Evolutionary conservation across 2,113 vertebrate genomes (phyloP).

Genomic region (Salvator merianae): DNA sequence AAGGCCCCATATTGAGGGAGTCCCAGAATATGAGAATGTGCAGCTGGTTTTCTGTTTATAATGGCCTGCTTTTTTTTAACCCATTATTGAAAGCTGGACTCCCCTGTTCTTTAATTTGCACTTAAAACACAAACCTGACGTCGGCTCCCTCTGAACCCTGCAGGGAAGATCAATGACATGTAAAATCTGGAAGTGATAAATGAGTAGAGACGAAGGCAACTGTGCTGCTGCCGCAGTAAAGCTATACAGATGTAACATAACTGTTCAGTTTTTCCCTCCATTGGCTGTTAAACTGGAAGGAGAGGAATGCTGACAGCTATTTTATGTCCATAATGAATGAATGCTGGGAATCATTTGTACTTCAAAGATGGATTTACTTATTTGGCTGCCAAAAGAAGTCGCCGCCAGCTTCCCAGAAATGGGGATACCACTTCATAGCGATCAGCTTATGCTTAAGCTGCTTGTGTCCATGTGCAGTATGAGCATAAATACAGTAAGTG

Average conservation of each 20-base stretch:
- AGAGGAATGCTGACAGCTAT: slow-evolving; percentile 40
- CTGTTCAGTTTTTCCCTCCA: slow-evolving; percentile 46
- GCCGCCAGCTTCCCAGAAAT: slow-evolving; percentile 9
- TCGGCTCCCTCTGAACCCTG: slow-evolving; percentile 34
- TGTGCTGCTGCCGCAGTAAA: slow-evolving; percentile 34
- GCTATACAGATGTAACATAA: slow-evolving; percentile 54
- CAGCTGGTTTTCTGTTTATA: slow-evolving; percentile 27
- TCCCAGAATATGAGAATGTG: background rate
- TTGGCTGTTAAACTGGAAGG: slow-evolving; percentile 41
- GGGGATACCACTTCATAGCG: background rate
- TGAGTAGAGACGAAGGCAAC: slow-evolving; percentile 45
- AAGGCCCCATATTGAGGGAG: slow-evolving; percentile 2
- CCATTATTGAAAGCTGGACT: slow-evolving; percentile 26
- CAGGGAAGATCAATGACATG: slow-evolving; percentile 53
- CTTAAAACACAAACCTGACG: slow-evolving; percentile 40
- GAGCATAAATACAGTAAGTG: background rate
- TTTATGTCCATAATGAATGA: slow-evolving; percentile 48
- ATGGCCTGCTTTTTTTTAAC: background rate
- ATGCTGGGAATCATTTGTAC: slow-evolving; percentile 37
- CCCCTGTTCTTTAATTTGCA: slow-evolving; percentile 48
- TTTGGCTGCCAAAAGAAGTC: slow-evolving; percentile 34
- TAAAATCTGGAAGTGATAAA: slow-evolving; percentile 67
- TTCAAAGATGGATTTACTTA: slow-evolving; percentile 42
- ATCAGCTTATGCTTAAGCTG: background rate
- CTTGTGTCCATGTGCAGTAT: background rate